A percentile compares a stretch with the other conserved stretches of the same genome.
Conservation (phyloP, 1,140 invertebrate genomes). For the Drosophila willistoni region DNA sequence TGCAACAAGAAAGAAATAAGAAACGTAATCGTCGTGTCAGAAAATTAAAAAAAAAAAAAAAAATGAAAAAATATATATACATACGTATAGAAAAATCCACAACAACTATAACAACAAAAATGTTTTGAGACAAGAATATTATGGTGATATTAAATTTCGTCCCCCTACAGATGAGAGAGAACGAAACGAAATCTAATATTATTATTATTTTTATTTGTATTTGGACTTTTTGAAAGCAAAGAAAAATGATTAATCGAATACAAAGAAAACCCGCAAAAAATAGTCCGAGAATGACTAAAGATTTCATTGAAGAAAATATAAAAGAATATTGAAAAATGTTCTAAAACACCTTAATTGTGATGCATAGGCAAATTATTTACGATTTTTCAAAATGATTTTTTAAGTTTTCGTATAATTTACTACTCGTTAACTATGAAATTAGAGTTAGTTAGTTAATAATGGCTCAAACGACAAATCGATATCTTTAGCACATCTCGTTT, state of each 20-base stretch:
- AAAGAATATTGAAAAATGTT: too few species aligned
- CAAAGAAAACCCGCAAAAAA: neutral
- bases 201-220: neutral
- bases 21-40: constrained; percentile 29
- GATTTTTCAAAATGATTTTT: too few species aligned
- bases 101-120: neutral
- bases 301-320: neutral
- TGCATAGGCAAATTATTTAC: too few species aligned
- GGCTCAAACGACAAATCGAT: too few species aligned
- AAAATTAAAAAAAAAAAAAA: constrained; percentile 16
- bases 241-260: constrained; percentile 9
- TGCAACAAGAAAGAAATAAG: constrained; percentile 22
- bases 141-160: constrained; percentile 19
- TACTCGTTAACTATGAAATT: too few species aligned
- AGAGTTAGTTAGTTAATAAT: too few species aligned
- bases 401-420: too few species aligned
- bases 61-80: neutral
- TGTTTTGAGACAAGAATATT: constrained; percentile 14
- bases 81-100: neutral
- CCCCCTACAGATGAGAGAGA: neutral
- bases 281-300: neutral
- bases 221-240: neutral
- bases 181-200: constrained; percentile 11
- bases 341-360: neutral
- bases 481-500: too few species aligned